phyloP scores from a whole-genome alignment of 2,113 vertebrate species.

The Cygnus atratus region DNA sequence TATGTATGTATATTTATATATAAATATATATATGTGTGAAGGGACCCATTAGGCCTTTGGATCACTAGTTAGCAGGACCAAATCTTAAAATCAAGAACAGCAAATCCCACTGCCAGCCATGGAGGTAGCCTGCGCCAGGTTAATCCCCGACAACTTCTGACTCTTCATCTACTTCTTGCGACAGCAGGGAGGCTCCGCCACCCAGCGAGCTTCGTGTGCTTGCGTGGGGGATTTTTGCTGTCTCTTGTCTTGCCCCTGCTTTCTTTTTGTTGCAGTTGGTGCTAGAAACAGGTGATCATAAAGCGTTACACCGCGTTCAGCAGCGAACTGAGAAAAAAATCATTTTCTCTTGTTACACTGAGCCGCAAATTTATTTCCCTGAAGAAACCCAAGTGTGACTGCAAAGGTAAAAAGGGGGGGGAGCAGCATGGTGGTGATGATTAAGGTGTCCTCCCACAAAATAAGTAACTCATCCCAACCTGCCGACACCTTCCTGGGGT shows the following conservation, averaged over 20 bases:
- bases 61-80: not conserved
- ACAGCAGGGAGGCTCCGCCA: not conserved
- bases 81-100: not conserved
- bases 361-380: slow-evolving; percentile 17
- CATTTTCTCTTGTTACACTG: not conserved
- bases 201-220: not conserved
- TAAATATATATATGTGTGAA: no score
- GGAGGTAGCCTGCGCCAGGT: not conserved
- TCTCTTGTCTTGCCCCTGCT: not conserved
- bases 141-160: not conserved
- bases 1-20: no score
- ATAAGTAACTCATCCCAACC: slow-evolving; percentile 12
- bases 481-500: not conserved
- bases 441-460: slow-evolving; percentile 33
- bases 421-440: not conserved
- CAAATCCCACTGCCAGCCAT: not conserved
- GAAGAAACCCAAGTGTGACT: slow-evolving; percentile 27
- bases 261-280: not conserved
- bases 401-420: not conserved
- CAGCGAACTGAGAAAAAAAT: slow-evolving; percentile 32
- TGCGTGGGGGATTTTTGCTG: not conserved
- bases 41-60: not conserved
- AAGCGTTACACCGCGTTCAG: not conserved
- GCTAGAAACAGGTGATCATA: not conserved
- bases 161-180: accelerated